A percentile compares a stretch with the other conserved stretches of the same genome.
Conservation (phyloP, 2,888 invertebrate genomes). For the Leptinotarsa tumamoca region DNA sequence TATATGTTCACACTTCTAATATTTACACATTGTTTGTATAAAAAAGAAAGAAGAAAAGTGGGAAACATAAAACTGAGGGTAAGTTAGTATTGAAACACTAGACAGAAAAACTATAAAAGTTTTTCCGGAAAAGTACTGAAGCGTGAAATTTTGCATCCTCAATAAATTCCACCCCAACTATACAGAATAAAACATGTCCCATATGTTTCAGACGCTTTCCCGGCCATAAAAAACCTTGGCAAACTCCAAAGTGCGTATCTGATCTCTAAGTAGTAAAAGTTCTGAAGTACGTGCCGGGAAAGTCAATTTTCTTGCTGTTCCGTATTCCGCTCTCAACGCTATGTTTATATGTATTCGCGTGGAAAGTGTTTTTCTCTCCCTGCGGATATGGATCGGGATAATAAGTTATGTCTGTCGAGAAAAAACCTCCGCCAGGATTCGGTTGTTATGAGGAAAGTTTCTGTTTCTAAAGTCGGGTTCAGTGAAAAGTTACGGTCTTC, state of each 20-base stretch:
- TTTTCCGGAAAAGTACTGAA: background rate
- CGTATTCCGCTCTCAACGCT: background rate
- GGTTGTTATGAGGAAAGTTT: conserved; percentile 31
- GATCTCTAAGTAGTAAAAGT: conserved; percentile 12
- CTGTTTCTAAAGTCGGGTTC: conserved; percentile 20
- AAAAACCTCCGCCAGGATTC: conserved; percentile 3
- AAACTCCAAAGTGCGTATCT: conserved; percentile 16
- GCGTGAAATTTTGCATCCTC: background rate
- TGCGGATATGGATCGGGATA: background rate
- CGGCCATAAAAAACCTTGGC: background rate
- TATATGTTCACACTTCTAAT: too few relatives aligned
- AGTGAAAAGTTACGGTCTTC: conserved; percentile 15
- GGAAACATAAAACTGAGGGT: background rate
- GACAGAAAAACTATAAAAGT: background rate
- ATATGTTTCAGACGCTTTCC: conserved; percentile 11
- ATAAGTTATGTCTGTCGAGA: conserved; percentile 5
- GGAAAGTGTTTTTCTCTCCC: conserved; percentile 9
- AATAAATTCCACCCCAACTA: background rate
- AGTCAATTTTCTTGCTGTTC: conserved; percentile 6
- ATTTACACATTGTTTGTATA: too few relatives aligned
- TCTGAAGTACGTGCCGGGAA: conserved; percentile 10
- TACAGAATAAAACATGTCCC: background rate
- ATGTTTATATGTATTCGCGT: background rate
- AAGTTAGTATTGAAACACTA: background rate
- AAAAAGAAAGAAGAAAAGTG: background rate